Conservation (phyloP, 2,113 vertebrate genomes). For the Ancistrus triradiatus region DNA sequence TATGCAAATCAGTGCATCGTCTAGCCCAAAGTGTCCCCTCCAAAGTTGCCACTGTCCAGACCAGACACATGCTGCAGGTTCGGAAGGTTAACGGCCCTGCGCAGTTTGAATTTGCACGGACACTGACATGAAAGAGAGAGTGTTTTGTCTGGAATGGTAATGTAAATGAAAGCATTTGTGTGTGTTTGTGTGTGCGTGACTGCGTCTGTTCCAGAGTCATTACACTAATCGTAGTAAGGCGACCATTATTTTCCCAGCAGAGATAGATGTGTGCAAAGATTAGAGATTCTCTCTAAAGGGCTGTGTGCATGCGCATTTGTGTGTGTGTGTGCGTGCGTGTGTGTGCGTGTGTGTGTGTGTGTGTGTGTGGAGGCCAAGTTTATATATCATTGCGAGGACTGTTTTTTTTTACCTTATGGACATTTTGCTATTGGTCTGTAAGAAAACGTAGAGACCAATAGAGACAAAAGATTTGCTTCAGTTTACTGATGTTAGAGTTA, state of each 20-base stretch:
- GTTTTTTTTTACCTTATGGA: too few relatives aligned
- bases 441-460: too few relatives aligned
- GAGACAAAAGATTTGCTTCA: too few relatives aligned
- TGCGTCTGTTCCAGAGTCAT: slow-evolving; percentile 24
- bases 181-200: slow-evolving; percentile 11
- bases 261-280: slow-evolving; percentile 39
- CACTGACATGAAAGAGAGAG: slow-evolving; percentile 14
- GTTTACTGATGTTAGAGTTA: too few relatives aligned
- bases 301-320: neutral
- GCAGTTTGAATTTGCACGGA: slow-evolving; percentile 64
- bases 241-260: slow-evolving; percentile 33
- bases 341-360: slow-evolving; percentile 8
- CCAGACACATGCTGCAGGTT: slow-evolving; percentile 28
- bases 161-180: slow-evolving; percentile 39
- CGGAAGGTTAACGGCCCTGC: slow-evolving; percentile 56
- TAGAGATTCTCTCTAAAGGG: slow-evolving; percentile 33
- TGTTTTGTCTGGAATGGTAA: slow-evolving; percentile 59
- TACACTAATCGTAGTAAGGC: slow-evolving; percentile 28
- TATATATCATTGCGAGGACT: too few relatives aligned
- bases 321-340: slow-evolving; percentile 11
- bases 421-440: too few relatives aligned
- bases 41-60: too few relatives aligned
- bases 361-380: neutral
- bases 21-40: too few relatives aligned
- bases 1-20: too few relatives aligned